Percentiles rank a stretch among this genome's conserved stretches.
Evolutionary conservation across 35 echinoderm and acorn worm genomes (phyloP).

Genomic region (Lytechinus pictus): DNA sequence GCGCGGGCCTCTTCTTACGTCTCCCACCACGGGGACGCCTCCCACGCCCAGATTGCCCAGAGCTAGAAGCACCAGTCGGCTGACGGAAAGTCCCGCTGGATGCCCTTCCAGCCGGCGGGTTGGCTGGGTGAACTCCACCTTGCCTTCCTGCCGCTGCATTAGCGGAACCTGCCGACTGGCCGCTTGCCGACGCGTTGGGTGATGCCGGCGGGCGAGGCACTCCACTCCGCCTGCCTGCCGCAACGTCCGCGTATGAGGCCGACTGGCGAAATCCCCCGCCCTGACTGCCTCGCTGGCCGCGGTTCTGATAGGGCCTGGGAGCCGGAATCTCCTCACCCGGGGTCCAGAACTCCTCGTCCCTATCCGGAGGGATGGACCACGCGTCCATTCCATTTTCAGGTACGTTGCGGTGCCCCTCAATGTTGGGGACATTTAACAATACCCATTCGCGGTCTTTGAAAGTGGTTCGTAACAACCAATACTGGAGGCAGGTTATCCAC

Average conservation of each 20-base stretch:
- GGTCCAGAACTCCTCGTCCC: background rate
- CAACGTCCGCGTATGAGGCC: background rate
- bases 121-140: background rate
- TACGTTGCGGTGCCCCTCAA: background rate
- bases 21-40: too few species aligned
- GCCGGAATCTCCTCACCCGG: too few species aligned
- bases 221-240: too few species aligned
- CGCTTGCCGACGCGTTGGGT: background rate
- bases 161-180: background rate
- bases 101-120: background rate
- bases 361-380: background rate
- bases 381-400: background rate
- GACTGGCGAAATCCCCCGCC: background rate
- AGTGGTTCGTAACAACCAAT: background rate
- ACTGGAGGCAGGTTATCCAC: conserved; percentile 5
- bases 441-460: background rate
- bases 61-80: background rate
- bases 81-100: background rate
- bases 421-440: background rate
- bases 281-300: background rate
- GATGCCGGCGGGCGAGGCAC: background rate
- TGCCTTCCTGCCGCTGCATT: background rate
- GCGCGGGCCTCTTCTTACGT: too few species aligned
- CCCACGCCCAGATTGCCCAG: too few species aligned
- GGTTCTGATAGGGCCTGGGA: background rate